Evolutionary conservation across 30 jellyfish, hydroid and myxozoan species (phyloP), one percentile per base, ranked within the genome.

Genomic region (Catostylus mosaicus): DNA sequence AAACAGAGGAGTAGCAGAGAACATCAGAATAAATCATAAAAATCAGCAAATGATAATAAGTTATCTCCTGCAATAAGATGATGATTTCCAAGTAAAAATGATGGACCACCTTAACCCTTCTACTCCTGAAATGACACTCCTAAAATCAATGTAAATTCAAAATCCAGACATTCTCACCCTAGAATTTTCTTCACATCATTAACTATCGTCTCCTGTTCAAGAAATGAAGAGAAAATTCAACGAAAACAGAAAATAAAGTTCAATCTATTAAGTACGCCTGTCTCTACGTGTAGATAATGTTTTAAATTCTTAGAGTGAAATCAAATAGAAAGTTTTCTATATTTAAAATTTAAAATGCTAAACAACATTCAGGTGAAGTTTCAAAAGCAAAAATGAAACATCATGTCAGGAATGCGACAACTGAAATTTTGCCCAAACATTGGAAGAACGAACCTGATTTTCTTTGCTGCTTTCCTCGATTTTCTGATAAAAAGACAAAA

Each of bases 371-470:
- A 16, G 54, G 8, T 6, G 16, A 6, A 6, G 16, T 6, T 9
- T 6, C 54, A 6, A 43, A 16, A 43, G 54, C 16, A 16, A 16
- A 6, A 16, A 9, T 6, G 54, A 6, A 6, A 43, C 8, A 43
- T 43, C 14, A 6, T 6, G 16, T 6, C 16, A 43, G 0, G 54
- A 6, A 43, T 16, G 16, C 16, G 54, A 9, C n/a, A 9, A 43
- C 16, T 16, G 16, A 43, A 9, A 24, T 9, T 29, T 10, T n/a
- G 18, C 14, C 29, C 16, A 12, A 23, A 33, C 19, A 35, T 33
- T 12, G 19, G 23, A 32, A 68, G 22, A 23, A 68, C 67, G 14
- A 19, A 71, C 83, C 83, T 71, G 69, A 23, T 71, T 71, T 50
- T 71, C 83, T 43, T 71, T 71, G 47, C 26, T 50, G 14, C 48